Percentiles rank a stretch among this genome's conserved stretches.
Evolutionary conservation across 2,888 invertebrate genomes (phyloP).

Genomic region (Eucriotettix oculatus): DNA sequence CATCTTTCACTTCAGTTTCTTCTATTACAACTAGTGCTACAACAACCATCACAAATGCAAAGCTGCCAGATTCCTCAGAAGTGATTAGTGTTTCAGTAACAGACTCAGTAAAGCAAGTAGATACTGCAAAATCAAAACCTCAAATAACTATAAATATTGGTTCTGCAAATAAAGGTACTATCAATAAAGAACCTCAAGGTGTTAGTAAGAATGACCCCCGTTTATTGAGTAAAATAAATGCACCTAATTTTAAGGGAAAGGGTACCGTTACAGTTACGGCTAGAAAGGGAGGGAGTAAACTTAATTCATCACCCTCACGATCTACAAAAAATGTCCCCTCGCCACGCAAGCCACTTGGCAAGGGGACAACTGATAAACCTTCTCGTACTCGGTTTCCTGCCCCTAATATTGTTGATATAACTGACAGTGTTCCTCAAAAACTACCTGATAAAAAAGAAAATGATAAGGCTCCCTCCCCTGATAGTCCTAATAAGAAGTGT

Average conservation of each 20-base stretch:
- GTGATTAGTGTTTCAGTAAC: no score
- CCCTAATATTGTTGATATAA: slow-evolving; percentile 5
- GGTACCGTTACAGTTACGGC: no score
- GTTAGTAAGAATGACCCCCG: slow-evolving; percentile 26
- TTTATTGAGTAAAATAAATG: slow-evolving; percentile 20
- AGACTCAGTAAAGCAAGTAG: slow-evolving; percentile 2
- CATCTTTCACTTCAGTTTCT: not conserved
- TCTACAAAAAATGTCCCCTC: slow-evolving; percentile 12
- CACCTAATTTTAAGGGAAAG: slow-evolving; percentile 1
- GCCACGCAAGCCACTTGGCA: not conserved
- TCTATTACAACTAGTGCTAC: not conserved
- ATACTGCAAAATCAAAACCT: slow-evolving; percentile 14
- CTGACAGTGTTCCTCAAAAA: slow-evolving; percentile 7
- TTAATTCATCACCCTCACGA: slow-evolving; percentile 2
- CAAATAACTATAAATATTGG: slow-evolving; percentile 14
- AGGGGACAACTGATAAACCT: slow-evolving; percentile 10
- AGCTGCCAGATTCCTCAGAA: no score
- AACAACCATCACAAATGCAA: not conserved
- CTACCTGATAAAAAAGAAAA: slow-evolving; percentile 2
- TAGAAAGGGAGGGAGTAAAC: no score
- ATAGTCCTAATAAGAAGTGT: no score
- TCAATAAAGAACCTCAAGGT: slow-evolving; percentile 21
- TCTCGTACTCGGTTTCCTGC: slow-evolving; percentile 17
- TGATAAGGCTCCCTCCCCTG: not conserved
- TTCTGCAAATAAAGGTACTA: slow-evolving; percentile 25